Base-by-base conservation (phyloP, 1,140 invertebrate species). In the Hestina assimilis region DNA sequence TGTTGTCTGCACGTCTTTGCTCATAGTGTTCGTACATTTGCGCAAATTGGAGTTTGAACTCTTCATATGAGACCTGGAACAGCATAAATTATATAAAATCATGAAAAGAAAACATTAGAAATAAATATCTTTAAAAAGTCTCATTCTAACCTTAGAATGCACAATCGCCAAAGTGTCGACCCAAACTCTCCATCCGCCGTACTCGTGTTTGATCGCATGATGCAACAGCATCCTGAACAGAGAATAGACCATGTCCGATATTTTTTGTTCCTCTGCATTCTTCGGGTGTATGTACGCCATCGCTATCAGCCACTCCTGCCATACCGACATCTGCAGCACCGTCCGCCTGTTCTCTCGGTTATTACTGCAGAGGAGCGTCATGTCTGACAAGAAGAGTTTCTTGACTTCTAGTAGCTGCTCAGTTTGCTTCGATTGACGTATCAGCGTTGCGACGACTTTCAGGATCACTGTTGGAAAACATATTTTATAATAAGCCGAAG, bases 181-280 rank as follows among this genome's bases (percentile, higher is more conserved):
- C 98, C 99, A 99, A 6, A 99, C 99, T 65, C 99, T 90, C 99
- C 99, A 99, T 7, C 99, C 99, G n/a, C 99, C 98, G 78, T 99
- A 99, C 89, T 99, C 99, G 75, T 97, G 96, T 83, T 99, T 99
- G 51, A 99, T 99, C 9, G 99, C 99, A 85, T 99, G 99, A 89
- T 99, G 98, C 3, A 99, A 89, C 15, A 99, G 89, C 96, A 99
- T 99, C 7, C 89, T 68, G 89, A 99, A 99, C 47, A 99, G 89
- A 0, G 97, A 96, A 85, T 99, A 99, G 12, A 99, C 98, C 95
- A 99, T 98, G 74, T 99, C 98, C 0, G 96, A 98, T 40, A 99
- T 95, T 86, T 98, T 97, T 74, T 98, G 96, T 82, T 99, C 96
- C 77, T 99, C 97, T 0, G 94, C 93, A 72, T 95, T 98, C 79